Conservation (phyloP, 2,888 invertebrate species). For the Nysson spinosus region DNA sequence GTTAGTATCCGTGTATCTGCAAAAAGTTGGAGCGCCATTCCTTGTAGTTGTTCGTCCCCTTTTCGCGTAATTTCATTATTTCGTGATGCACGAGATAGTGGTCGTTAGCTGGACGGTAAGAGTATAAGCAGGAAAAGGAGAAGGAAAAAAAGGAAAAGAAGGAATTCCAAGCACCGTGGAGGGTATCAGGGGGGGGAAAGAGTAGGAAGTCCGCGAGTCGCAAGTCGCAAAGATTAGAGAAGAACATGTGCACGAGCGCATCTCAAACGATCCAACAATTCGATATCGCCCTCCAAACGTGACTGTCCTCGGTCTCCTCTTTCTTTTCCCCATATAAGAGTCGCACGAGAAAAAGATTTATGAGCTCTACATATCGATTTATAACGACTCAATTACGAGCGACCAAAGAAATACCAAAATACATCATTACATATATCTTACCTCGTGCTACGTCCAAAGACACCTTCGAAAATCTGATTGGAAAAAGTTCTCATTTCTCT, state of each 20-base stretch:
- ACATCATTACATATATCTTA: too few relatives aligned
- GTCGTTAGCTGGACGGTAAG: conserved; percentile 61
- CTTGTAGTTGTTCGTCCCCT: conserved; percentile 42
- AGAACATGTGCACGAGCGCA: conserved; percentile 58
- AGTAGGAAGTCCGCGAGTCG: conserved; percentile 53
- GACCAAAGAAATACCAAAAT: too few relatives aligned
- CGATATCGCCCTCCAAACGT: conserved; percentile 59
- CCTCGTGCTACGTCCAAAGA: too few relatives aligned
- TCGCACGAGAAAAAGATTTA: conserved; percentile 7
- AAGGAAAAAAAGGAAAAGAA: conserved; percentile 14
- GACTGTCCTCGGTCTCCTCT: conserved; percentile 34
- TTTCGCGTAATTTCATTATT: conserved; percentile 73
- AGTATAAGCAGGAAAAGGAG: conserved; percentile 48
- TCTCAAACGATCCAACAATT: conserved; percentile 58
- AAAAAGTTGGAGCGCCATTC: conserved; percentile 22
- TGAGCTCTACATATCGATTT: not conserved
- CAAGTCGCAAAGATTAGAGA: conserved; percentile 51
- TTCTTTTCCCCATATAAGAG: not conserved
- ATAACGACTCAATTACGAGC: not conserved
- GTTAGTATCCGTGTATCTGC: conserved; percentile 32
- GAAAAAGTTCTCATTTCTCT: too few relatives aligned
- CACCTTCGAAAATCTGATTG: too few relatives aligned
- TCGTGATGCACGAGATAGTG: conserved; percentile 67
- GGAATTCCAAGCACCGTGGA: conserved; percentile 27
- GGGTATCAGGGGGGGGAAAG: conserved; percentile 27